Base-by-base conservation (phyloP, 2,888 invertebrate species). In the Mesorhabditis sp. region DNA sequence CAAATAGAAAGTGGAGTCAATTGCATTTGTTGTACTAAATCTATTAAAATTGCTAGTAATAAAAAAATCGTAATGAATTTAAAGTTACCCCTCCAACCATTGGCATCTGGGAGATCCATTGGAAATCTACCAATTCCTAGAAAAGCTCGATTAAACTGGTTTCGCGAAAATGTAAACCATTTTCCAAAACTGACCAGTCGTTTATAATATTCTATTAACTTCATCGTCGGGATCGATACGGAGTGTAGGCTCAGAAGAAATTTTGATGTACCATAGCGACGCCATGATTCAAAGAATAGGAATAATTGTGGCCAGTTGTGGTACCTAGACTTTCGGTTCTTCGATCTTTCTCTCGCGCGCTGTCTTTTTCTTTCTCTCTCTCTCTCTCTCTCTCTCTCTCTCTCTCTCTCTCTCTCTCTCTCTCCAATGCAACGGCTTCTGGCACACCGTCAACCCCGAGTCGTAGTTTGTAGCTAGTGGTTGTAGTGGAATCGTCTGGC, bases 311-410 rank as follows among this genome's bases (percentile, higher is more conserved):
- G 7, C 58, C 58, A 50, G 58, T 50, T n/a, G n/a, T 50, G 7
- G 58, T 50, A 50, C 58, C 58, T 50, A 50, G n/a, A 50, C 58
- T 10, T 28, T 28, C 28, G 28, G 28, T 28, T 28, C 28, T 28
- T 28, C 28, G 28, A 28, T 28, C 28, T 28, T 28, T 28, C 28
- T 28, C 28, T 28, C 28, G 28, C 28, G 2, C 28, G 28, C 90
- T 74, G 90, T 90, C 86, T 93, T 92, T 3, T 91, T 89, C 86
- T 93, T 93, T 71, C 93, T 87, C 83, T 94, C 94, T n/a, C 92
- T 92, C 4, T 93, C 94, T 1, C 91, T 89, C 86, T 93, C 93
- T 71, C 93, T 87, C 83, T 94, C 94, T n/a, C 92, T 92, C 4
- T 93, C 94, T 1, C 58, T 58, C 58, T 58, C 58, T 50, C 58